Evolutionary conservation across 2,113 vertebrate genomes (phyloP).

Genomic region (Fukomys damarensis): DNA sequence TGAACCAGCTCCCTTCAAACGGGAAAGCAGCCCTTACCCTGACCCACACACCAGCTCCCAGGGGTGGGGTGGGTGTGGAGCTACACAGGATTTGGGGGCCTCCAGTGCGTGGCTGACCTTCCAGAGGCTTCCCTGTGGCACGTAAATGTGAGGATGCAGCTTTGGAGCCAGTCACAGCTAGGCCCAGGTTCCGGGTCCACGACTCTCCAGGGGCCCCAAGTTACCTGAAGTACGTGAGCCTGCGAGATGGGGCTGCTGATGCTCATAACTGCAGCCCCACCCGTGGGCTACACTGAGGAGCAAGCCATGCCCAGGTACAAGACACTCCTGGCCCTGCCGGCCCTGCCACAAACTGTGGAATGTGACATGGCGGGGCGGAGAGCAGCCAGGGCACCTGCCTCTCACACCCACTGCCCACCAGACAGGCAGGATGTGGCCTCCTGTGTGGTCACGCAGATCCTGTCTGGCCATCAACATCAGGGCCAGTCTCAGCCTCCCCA

Average conservation of each 20-base stretch:
- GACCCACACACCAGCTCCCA: no score
- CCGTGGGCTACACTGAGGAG: no score
- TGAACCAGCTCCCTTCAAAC: not conserved
- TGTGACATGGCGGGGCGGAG: accelerated
- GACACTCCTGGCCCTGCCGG: no score
- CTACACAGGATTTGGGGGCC: not conserved
- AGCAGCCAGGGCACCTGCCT: accelerated
- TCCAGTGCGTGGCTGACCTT: not conserved
- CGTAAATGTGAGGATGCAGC: not conserved
- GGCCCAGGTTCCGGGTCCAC: not conserved
- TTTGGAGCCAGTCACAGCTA: not conserved
- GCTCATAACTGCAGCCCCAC: no score
- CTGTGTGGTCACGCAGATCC: no score
- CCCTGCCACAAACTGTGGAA: not conserved
- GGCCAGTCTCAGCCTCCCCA: not conserved
- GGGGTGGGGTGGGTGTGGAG: no score
- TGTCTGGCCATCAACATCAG: not conserved
- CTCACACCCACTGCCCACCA: not conserved
- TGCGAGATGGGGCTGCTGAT: no score
- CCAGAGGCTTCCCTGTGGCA: not conserved
- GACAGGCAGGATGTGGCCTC: not conserved
- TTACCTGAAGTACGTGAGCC: not conserved
- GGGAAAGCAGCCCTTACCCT: not conserved
- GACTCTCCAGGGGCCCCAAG: not conserved
- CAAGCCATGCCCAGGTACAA: not conserved